phyloP scores from a whole-genome alignment of 2,797 vertebrate species.

The Naso thynnoides region DNA sequence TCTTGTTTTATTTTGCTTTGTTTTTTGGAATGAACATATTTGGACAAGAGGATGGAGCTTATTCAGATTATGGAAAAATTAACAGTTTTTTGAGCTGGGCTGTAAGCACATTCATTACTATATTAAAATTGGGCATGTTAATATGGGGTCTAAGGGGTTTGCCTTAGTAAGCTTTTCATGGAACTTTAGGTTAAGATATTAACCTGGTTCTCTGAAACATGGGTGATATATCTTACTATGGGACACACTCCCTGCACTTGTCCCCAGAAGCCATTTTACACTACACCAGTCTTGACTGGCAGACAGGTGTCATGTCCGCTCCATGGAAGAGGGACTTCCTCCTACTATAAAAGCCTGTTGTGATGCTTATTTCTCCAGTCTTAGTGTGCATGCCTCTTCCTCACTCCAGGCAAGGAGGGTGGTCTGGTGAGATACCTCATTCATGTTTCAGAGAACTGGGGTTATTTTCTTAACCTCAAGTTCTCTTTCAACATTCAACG shows the following conservation, averaged over 20 bases:
- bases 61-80: no score
- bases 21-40: no score
- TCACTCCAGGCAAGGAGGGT: slow-evolving; percentile 3
- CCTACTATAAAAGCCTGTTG: not conserved
- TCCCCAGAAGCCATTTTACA: slow-evolving; percentile 6
- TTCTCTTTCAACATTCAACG: not conserved
- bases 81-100: no score
- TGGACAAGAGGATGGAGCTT: no score
- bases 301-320: not conserved
- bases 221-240: not conserved
- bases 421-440: slow-evolving; percentile 6
- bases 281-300: not conserved
- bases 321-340: slow-evolving; percentile 1
- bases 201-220: not conserved
- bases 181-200: slow-evolving; percentile 12
- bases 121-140: no score
- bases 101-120: no score
- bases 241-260: not conserved
- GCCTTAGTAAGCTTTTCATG: no score
- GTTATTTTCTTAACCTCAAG: slow-evolving; percentile 7
- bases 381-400: not conserved
- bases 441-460: slow-evolving; percentile 7
- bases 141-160: no score
- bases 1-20: no score
- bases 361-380: not conserved